These are phyloP conservation scores for Otis tarda DNA, from an alignment of 2,113 vertebrate species.

Conservation along the genomic window DNA sequence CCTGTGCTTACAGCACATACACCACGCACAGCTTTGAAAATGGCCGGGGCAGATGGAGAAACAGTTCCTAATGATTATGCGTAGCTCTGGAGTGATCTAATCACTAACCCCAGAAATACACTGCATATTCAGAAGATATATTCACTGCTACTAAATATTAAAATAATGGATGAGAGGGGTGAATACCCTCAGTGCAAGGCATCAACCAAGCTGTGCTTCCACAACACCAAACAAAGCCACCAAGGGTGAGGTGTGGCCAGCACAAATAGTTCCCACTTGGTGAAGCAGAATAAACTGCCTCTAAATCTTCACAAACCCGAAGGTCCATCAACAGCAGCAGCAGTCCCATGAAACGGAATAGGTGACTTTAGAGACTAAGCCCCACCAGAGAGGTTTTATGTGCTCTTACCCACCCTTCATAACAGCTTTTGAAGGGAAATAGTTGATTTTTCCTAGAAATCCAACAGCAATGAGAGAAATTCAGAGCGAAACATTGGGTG, in stretches of 20 bases:
- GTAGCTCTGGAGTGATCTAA: background rate
- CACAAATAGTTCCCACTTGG: background rate
- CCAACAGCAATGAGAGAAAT: background rate
- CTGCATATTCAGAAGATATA: background rate
- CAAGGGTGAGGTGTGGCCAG: rapidly evolving
- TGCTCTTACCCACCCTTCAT: background rate
- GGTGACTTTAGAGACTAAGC: background rate
- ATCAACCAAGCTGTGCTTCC: background rate
- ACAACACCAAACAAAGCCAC: background rate
- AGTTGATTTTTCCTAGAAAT: background rate
- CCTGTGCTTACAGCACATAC: background rate
- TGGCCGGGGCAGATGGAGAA: background rate
- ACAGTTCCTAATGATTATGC: background rate
- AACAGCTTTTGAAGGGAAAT: background rate
- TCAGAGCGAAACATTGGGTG: background rate
- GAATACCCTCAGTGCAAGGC: background rate
- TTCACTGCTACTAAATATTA: background rate
- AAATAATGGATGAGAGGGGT: background rate
- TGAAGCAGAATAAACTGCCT: background rate
- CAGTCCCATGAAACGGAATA: background rate
- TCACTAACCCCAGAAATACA: background rate
- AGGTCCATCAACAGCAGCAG: background rate
- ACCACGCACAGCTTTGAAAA: background rate
- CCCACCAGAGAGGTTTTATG: background rate
- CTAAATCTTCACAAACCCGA: background rate